Evolutionary conservation across 2,797 vertebrate genomes (phyloP).

Genomic region (Somateria mollissima): DNA sequence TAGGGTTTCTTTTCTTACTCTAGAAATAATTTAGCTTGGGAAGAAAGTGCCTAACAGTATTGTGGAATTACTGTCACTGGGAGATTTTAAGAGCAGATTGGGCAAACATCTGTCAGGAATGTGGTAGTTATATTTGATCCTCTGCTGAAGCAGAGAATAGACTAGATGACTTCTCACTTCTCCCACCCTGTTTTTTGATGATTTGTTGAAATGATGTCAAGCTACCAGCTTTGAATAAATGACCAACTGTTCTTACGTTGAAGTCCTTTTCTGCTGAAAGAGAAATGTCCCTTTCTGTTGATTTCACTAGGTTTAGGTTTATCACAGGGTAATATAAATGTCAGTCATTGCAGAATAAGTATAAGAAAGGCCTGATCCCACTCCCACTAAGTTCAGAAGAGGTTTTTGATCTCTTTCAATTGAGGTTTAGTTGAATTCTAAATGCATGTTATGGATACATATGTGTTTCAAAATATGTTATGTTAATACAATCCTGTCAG

Average conservation of each 20-base stretch:
- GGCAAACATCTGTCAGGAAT: slow-evolving; percentile 57
- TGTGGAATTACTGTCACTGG: not conserved
- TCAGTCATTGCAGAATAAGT: not conserved
- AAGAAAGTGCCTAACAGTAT: not conserved
- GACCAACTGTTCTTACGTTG: not conserved
- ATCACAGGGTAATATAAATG: not conserved
- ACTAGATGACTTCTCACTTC: slow-evolving; percentile 49
- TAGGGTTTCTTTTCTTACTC: not conserved
- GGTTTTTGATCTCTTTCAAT: not conserved
- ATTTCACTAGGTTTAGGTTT: not conserved
- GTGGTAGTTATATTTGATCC: slow-evolving; percentile 26
- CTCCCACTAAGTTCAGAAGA: not conserved
- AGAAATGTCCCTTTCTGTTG: not conserved
- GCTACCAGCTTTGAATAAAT: slow-evolving; percentile 36
- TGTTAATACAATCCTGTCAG: not conserved
- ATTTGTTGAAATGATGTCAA: slow-evolving; percentile 37
- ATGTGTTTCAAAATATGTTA: not conserved
- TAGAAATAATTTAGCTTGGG: not conserved
- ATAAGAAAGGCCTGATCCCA: not conserved
- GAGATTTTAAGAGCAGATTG: slow-evolving; percentile 48
- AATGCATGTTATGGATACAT: not conserved
- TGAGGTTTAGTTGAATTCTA: not conserved
- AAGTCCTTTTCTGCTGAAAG: slow-evolving; percentile 7
- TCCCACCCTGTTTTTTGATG: slow-evolving; percentile 19
- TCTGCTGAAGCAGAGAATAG: slow-evolving; percentile 34